Percentiles rank a stretch among this genome's conserved stretches.
phyloP scores from a whole-genome alignment of 2,113 vertebrate genomes.

The Hucho hucho region DNA sequence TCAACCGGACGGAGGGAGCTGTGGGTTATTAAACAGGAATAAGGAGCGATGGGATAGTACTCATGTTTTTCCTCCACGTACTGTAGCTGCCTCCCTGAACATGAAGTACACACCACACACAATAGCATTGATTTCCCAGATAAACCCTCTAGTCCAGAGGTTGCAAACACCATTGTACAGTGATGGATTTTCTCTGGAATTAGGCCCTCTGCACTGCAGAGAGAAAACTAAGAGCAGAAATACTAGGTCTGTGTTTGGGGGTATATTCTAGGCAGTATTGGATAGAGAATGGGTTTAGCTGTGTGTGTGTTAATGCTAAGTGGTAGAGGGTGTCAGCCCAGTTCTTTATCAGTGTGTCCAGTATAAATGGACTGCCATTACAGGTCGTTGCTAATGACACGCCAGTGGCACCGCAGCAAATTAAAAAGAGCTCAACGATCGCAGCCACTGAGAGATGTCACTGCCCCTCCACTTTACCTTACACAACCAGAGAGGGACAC shows the following conservation, averaged over 20 bases:
- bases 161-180: conserved; percentile 36
- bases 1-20: conserved; percentile 37
- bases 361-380: conserved; percentile 41
- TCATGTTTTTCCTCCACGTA: conserved; percentile 39
- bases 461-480: conserved; percentile 15
- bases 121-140: conserved; percentile 53
- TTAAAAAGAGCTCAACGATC: conserved; percentile 13
- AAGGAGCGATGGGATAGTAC: conserved; percentile 16
- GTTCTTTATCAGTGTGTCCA: conserved; percentile 50
- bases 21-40: conserved; percentile 49
- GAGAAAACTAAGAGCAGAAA: conserved; percentile 13
- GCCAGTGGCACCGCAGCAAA: conserved; percentile 30
- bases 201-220: conserved; percentile 37
- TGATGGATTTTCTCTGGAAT: conserved; percentile 50
- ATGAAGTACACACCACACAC: conserved; percentile 35
- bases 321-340: neutral
- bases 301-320: conserved; percentile 33
- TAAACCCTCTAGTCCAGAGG: conserved; percentile 48
- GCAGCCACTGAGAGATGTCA: conserved; percentile 22
- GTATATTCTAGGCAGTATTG: conserved; percentile 32
- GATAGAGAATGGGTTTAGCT: conserved; percentile 46
- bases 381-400: conserved; percentile 31
- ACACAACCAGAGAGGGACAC: conserved; percentile 30
- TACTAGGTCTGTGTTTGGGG: conserved; percentile 26
- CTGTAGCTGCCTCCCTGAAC: conserved; percentile 37